Conservation (phyloP, 2,888 invertebrate species). For the Frankliniella fusca region DNA sequence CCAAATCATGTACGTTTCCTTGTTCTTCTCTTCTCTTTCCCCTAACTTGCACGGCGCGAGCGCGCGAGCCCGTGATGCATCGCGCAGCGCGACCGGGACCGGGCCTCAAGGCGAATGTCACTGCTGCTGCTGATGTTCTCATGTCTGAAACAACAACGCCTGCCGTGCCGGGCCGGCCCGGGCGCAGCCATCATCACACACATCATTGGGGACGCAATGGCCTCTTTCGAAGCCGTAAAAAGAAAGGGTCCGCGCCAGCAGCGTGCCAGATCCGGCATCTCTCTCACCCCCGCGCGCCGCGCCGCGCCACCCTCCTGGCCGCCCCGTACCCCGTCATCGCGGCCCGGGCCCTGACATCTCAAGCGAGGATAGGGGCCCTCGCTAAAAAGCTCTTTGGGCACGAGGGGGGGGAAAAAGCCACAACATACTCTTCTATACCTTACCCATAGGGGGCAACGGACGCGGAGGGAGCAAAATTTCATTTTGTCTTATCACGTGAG, state of each 20-base stretch:
- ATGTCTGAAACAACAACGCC: neutral
- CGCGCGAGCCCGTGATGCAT: neutral
- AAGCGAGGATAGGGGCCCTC: too few species aligned
- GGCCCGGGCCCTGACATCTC: neutral
- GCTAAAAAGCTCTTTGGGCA: too few species aligned
- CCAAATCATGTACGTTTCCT: too few species aligned
- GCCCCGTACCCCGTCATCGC: neutral
- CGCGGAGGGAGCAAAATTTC: too few species aligned
- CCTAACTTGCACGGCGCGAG: neutral
- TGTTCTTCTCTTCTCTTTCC: too few species aligned
- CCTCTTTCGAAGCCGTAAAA: slow-evolving; percentile 11
- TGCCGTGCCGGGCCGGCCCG: neutral
- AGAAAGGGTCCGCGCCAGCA: slow-evolving; percentile 4
- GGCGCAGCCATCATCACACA: slow-evolving; percentile 4
- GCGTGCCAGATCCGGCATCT: neutral
- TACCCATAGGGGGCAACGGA: too few species aligned
- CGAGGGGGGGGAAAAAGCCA: too few species aligned
- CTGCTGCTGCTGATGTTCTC: neutral
- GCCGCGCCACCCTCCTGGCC: neutral
- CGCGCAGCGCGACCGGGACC: neutral
- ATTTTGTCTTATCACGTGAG: too few species aligned
- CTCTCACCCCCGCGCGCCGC: neutral
- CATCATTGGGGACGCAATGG: slow-evolving; percentile 16
- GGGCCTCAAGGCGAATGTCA: neutral
- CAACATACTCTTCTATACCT: too few species aligned